Evolutionary conservation across 2,888 invertebrate species (phyloP).

Genomic region (Sericinus montela): DNA sequence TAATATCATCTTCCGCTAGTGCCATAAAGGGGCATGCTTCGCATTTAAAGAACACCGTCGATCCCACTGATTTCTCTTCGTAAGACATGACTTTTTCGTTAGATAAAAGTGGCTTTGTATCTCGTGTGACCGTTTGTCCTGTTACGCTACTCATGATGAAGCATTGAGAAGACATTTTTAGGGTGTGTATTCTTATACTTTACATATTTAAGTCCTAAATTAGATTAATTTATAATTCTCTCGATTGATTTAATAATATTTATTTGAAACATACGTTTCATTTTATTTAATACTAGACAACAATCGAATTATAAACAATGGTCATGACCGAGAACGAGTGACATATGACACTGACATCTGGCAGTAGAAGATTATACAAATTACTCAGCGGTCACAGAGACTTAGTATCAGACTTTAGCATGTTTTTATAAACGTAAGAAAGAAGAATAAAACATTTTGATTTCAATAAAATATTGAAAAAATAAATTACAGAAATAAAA

Average conservation of each 20-base stretch:
- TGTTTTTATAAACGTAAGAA: too few species aligned
- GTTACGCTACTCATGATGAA: slow-evolving; percentile 41
- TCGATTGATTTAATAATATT: background rate
- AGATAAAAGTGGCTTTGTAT: slow-evolving; percentile 37
- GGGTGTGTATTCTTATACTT: background rate
- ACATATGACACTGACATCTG: too few species aligned
- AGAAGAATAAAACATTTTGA: too few species aligned
- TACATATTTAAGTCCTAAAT: background rate
- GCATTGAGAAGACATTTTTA: slow-evolving; percentile 41
- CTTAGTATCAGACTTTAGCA: too few species aligned
- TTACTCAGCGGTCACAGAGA: too few species aligned
- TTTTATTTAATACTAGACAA: too few species aligned
- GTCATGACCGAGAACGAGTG: too few species aligned
- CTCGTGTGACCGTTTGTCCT: slow-evolving; percentile 30
- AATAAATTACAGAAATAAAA: too few species aligned
- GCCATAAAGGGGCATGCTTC: slow-evolving; percentile 78
- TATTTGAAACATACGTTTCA: background rate
- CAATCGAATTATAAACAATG: too few species aligned
- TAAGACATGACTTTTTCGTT: slow-evolving; percentile 71
- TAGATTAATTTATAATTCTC: background rate
- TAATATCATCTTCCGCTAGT: slow-evolving; percentile 72
- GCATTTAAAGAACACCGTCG: slow-evolving; percentile 74
- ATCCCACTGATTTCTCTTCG: slow-evolving; percentile 70
- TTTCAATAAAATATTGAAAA: too few species aligned
- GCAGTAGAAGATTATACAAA: too few species aligned